These are phyloP conservation scores for Leucophenga maculata DNA, from an alignment of 2,888 invertebrate genomes.

Conservation along the genomic window DNA sequence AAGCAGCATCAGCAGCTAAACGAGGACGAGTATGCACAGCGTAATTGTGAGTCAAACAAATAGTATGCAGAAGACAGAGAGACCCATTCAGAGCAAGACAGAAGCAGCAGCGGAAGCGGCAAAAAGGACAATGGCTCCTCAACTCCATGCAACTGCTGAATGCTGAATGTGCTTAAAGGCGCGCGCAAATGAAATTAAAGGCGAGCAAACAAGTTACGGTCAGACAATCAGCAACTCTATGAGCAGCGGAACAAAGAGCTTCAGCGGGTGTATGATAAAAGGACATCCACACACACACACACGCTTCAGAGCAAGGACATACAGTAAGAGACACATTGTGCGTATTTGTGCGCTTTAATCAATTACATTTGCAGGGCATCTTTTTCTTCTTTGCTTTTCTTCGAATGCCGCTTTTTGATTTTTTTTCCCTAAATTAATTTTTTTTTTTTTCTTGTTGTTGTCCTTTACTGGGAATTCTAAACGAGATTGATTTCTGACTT, in stretches of 20 bases:
- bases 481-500: slow-evolving; percentile 68
- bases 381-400: slow-evolving; percentile 6
- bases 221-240: slow-evolving; percentile 31
- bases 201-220: slow-evolving; percentile 68
- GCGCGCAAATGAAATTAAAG: slow-evolving; percentile 67
- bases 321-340: slow-evolving; percentile 42
- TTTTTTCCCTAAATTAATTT: neutral
- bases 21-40: neutral
- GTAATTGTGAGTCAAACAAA: slow-evolving; percentile 25
- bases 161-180: slow-evolving; percentile 42
- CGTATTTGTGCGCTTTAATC: slow-evolving; percentile 55
- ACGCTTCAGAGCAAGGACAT: slow-evolving; percentile 40
- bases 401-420: neutral
- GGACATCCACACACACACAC: slow-evolving; percentile 51
- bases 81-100: neutral
- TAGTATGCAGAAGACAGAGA: neutral
- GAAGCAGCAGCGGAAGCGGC: neutral
- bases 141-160: neutral
- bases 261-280: slow-evolving; percentile 33
- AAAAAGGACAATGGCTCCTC: slow-evolving; percentile 17
- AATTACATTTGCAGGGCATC: slow-evolving; percentile 53
- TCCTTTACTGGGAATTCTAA: slow-evolving; percentile 47
- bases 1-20: neutral
- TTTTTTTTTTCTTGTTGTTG: slow-evolving; percentile 25
- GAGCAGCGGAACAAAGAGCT: too few relatives aligned